Evolutionary conservation across 2,888 invertebrate genomes (phyloP).

Genomic region (Leptinotarsa tumamoca): DNA sequence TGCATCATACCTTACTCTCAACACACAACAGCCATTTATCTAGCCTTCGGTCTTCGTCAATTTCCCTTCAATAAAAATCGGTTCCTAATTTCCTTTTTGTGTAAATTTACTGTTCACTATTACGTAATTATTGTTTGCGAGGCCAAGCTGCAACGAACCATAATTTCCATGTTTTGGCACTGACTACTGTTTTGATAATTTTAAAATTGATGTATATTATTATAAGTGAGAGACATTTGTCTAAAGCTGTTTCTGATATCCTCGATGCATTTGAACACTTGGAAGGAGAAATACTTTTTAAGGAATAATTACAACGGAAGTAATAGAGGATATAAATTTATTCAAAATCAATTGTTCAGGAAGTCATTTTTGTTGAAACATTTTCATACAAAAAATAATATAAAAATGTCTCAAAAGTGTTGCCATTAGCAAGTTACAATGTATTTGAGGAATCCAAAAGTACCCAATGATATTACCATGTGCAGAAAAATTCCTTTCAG

Average conservation of each 20-base stretch:
- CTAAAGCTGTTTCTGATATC: not conserved
- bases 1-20: conserved; percentile 14
- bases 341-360: too few species aligned
- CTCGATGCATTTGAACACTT: too few species aligned
- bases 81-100: not conserved
- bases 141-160: conserved; percentile 3
- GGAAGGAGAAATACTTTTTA: too few species aligned
- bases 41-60: conserved; percentile 19
- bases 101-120: not conserved
- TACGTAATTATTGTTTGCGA: not conserved
- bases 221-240: not conserved
- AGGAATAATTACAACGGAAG: too few species aligned
- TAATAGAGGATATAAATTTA: not conserved
- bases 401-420: too few species aligned
- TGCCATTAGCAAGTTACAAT: too few species aligned
- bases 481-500: not conserved
- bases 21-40: conserved; percentile 9
- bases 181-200: too few species aligned
- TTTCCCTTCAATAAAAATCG: not conserved
- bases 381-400: too few species aligned
- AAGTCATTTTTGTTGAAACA: too few species aligned
- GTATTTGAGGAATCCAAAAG: too few species aligned
- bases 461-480: too few species aligned
- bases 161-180: too few species aligned
- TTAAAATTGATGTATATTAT: not conserved